A percentile compares a stretch with the other conserved stretches of the same genome.
Evolutionary conservation across 2,888 invertebrate genomes (phyloP).

Genomic region (Dendrolimus houi): DNA sequence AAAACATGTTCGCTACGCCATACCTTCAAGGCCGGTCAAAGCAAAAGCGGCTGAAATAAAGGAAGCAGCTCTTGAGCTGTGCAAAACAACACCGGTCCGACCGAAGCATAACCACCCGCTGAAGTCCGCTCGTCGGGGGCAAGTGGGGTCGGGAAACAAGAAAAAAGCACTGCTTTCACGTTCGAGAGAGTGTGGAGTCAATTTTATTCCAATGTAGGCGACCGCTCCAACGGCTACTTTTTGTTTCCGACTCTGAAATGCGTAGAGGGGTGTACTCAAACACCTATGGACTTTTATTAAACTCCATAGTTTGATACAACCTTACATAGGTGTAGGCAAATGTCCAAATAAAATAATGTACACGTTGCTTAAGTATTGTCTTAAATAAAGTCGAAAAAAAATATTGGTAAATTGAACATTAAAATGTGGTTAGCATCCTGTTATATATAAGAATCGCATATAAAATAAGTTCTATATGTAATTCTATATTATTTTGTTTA

Average conservation of each 20-base stretch:
- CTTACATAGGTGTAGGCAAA: slow-evolving; percentile 13
- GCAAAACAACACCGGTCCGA: slow-evolving; percentile 72
- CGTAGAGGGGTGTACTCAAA: slow-evolving; percentile 70
- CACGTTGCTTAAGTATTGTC: too few species aligned
- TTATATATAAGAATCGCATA: too few species aligned
- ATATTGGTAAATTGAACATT: too few species aligned
- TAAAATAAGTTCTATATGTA: too few species aligned
- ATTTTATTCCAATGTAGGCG: slow-evolving; percentile 76
- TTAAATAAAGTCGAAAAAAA: too few species aligned
- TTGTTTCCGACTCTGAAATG: slow-evolving; percentile 72
- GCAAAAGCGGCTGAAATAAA: slow-evolving; percentile 73
- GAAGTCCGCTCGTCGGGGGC: slow-evolving; percentile 56
- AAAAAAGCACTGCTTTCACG: slow-evolving; percentile 70
- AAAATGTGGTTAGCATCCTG: too few species aligned
- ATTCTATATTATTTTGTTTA: background rate
- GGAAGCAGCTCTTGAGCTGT: slow-evolving; percentile 72
- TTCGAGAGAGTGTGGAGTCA: slow-evolving; percentile 76
- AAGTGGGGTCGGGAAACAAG: slow-evolving; percentile 48
- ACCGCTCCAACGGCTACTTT: slow-evolving; percentile 72
- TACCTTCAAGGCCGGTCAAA: slow-evolving; percentile 68
- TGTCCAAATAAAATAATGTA: background rate
- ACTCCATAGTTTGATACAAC: slow-evolving; percentile 25
- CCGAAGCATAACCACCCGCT: slow-evolving; percentile 75
- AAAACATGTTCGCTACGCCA: slow-evolving; percentile 60
- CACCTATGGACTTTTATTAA: slow-evolving; percentile 72